Base-by-base conservation (phyloP, 1,140 invertebrate genomes). In the Caenorhabditis elegans region DNA sequence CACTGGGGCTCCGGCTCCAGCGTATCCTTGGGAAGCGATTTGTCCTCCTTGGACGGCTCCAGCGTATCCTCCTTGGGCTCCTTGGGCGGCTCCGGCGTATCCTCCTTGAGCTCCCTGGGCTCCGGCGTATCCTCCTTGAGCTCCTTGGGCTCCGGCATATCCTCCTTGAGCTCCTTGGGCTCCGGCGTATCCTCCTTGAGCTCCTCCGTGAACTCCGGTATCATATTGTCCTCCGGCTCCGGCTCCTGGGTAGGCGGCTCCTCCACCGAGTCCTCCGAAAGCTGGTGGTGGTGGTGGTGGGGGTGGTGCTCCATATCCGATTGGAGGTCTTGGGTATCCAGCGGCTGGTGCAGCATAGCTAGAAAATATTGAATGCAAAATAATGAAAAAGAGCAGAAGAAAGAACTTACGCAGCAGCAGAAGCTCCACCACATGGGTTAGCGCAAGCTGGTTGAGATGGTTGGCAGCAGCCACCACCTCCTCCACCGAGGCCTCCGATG, bases 391-490 rank as follows among this genome's bases (percentile, higher is more conserved):
- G 15, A 31, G n/a, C 28, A 28, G 31, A 78, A 5, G 17, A 36
- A 2, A 26, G 3, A 47, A 65, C 78, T 79, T 39, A 79, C 78
- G 11, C 78, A 43, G 34, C 51, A 79, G 78, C 51, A 79, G 78
- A 55, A 31, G 78, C 53, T 65, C 78, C 78, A 28, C 78, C 78
- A 48, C 78, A 79, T 70, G 60, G 60, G 78, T 55, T 79, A 65
- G 78, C 19, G 24, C 26, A 31, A 19, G 78, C 60, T 70, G 60
- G 60, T 24, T 70, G 78, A 39, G 51, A 28, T 46, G 78, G 55
- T 53, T 39, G 55, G 78, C 78, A 79, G n/a, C 78, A 53, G 26
- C 78, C 78, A 51, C 78, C 78, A 22, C 78, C 78, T 65, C 78
- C 78, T 65, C 78, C 78, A 10, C 78, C 78, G 15, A 70, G 55